Conservation (phyloP, 1,140 invertebrate species). For the Ruditapes philippinarum region DNA sequence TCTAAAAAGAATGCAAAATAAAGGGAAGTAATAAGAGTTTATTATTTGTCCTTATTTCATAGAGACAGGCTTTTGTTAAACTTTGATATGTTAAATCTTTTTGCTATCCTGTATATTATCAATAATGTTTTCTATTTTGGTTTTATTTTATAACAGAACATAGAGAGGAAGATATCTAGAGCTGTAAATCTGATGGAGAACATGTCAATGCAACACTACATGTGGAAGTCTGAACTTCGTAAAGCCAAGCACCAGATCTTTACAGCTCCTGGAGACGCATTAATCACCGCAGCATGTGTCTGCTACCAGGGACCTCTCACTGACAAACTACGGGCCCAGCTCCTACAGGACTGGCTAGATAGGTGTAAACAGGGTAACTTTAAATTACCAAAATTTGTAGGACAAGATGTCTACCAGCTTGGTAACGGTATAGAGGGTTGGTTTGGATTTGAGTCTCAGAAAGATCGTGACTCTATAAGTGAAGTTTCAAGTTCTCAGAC, state of each 20-base stretch:
- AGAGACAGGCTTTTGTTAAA: no score
- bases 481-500: conserved; percentile 69
- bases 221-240: conserved; percentile 83
- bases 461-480: conserved; percentile 69
- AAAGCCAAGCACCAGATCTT: conserved; percentile 79
- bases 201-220: conserved; percentile 84
- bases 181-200: conserved; percentile 84
- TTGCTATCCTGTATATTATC: no score
- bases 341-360: conserved; percentile 78
- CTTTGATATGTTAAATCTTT: no score
- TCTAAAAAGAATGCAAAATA: no score
- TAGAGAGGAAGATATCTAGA: conserved; percentile 83
- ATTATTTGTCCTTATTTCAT: no score
- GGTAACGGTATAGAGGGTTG: conserved; percentile 66
- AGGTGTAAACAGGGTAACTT: conserved; percentile 79
- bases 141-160: conserved; percentile 74
- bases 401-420: conserved; percentile 71
- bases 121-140: neutral
- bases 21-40: no score
- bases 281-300: conserved; percentile 83
- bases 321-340: conserved; percentile 78
- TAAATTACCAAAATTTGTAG: conserved; percentile 60
- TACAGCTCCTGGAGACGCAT: conserved; percentile 81
- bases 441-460: conserved; percentile 63
- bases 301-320: conserved; percentile 85